Percentiles rank a stretch among this genome's conserved stretches.
These are phyloP conservation scores for human DNA, from an alignment of 2,113 vertebrate species.

Conservation along the genomic window DNA sequence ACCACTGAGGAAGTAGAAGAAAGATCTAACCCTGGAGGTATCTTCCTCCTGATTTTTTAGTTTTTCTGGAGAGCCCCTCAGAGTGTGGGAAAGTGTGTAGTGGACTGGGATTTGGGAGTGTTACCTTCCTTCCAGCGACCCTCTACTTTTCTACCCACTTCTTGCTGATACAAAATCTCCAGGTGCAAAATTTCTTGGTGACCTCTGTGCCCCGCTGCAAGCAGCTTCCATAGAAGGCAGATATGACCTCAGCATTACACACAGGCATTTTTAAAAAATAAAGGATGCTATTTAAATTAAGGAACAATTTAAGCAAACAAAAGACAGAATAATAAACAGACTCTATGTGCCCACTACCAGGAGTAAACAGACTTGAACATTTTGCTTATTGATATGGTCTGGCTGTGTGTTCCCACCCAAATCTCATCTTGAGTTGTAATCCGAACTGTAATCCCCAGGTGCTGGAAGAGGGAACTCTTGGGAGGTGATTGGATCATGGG, in stretches of 20 bases:
- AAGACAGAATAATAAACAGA: background rate
- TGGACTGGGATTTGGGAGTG: rapidly evolving
- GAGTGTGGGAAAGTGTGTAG: background rate
- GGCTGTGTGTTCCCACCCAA: too few relatives aligned
- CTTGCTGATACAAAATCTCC: background rate
- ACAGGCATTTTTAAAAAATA: background rate
- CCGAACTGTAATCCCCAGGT: too few relatives aligned
- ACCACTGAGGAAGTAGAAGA: background rate
- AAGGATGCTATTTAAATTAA: background rate
- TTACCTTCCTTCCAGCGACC: too few relatives aligned
- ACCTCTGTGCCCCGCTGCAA: background rate
- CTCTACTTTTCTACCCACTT: background rate
- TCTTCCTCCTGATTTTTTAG: background rate
- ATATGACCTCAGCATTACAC: background rate
- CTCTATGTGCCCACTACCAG: background rate
- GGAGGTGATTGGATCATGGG: too few relatives aligned
- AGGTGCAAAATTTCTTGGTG: background rate
- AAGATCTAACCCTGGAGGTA: background rate
- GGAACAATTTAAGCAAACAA: background rate
- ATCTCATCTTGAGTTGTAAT: too few relatives aligned
- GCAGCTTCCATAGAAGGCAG: background rate
- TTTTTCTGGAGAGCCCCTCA: background rate
- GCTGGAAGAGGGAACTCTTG: too few relatives aligned
- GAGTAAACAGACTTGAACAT: background rate
- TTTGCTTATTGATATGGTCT: background rate